Base-by-base conservation (phyloP, 2,888 invertebrate genomes). In the Alloscopus bannaensis region DNA sequence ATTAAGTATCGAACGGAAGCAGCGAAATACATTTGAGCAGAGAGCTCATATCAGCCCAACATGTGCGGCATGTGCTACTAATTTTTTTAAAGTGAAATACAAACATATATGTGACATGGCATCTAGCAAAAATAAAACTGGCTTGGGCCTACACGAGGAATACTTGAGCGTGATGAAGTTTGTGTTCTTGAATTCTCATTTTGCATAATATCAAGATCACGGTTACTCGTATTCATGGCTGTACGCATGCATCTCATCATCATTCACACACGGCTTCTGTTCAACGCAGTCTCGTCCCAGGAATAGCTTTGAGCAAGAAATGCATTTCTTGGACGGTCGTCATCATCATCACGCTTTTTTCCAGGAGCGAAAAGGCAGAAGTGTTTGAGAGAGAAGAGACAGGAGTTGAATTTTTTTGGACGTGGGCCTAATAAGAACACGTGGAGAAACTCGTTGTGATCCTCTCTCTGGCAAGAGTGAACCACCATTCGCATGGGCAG, bases 401-500 rank as follows among this genome's bases (percentile, higher is more conserved):
- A 66, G 62, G 16, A 65, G 50, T 69, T n/a, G n/a, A n/a, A n/a
- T n/a, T 81, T 80, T 83, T 76, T 84, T 84, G 84, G 84, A 84
- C 80, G 81, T 71, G 75, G 80, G 84, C 84, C 84, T 84, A 84
- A 83, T 83, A 82, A 81, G 66, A 83, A 84, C 84, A 83, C 84
- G 84, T 84, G 84, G 78, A 80, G 78, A 65, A 36, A n/a, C n/a
- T n/a, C n/a, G n/a, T n/a, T n/a, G n/a, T n/a, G n/a, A n/a, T n/a
- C n/a, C n/a, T n/a, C n/a, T n/a, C n/a, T n/a, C n/a, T n/a, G n/a
- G n/a, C n/a, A n/a, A n/a, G n/a, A n/a, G n/a, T n/a, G n/a, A n/a
- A n/a, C n/a, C n/a, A n/a, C n/a, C n/a, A n/a, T n/a, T n/a, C n/a
- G 55, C 36, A 36, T 16, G 45, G 45, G 45, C 8, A 45, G 18